Conservation (phyloP, 2,113 vertebrate species). For the Cebus imitator region DNA sequence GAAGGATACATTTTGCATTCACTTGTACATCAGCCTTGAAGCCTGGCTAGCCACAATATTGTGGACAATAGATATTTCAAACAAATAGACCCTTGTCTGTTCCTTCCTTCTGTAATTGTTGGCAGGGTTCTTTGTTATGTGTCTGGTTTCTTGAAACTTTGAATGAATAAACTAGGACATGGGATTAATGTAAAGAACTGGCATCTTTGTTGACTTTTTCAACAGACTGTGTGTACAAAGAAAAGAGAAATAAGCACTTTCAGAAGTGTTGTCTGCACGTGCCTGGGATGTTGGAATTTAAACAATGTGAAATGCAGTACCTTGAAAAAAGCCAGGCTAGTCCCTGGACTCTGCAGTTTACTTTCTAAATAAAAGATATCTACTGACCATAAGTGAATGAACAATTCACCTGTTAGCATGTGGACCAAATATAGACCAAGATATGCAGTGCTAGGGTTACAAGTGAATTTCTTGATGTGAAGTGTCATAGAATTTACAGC, state of each 20-base stretch:
- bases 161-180: slow-evolving; percentile 60
- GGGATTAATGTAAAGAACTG: slow-evolving; percentile 56
- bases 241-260: slow-evolving; percentile 62
- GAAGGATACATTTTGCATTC: slow-evolving; percentile 36
- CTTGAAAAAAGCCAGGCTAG: background rate
- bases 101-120: slow-evolving; percentile 73
- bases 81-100: slow-evolving; percentile 67
- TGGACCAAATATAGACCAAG: background rate
- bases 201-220: slow-evolving; percentile 64
- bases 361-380: slow-evolving; percentile 29
- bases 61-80: slow-evolving; percentile 56
- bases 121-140: slow-evolving; percentile 52
- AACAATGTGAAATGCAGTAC: background rate
- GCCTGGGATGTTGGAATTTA: slow-evolving; percentile 25
- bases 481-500: background rate
- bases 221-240: slow-evolving; percentile 35
- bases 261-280: background rate
- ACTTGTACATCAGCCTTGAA: slow-evolving; percentile 37
- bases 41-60: slow-evolving; percentile 40
- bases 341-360: background rate
- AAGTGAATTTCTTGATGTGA: slow-evolving; percentile 2
- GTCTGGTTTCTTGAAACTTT: slow-evolving; percentile 55
- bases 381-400: background rate
- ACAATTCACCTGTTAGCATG: background rate
- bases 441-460: background rate